Percentiles rank a stretch among this genome's conserved stretches.
These are phyloP conservation scores for Eulemur mongoz DNA, from an alignment of 2,797 vertebrate genomes.

Conservation along the genomic window DNA sequence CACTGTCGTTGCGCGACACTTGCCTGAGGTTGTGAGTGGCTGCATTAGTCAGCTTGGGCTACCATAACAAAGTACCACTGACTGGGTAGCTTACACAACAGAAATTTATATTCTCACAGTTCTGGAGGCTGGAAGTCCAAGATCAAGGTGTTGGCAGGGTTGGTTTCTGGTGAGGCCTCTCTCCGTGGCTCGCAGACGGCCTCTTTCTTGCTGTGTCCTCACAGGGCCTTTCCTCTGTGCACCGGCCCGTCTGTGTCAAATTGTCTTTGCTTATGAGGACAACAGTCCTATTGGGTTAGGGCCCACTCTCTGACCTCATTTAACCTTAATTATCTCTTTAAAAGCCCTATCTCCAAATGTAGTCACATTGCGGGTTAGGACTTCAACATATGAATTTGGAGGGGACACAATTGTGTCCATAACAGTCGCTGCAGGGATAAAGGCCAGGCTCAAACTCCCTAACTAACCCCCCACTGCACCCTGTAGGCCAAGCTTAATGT, in stretches of 20 bases:
- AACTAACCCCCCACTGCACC: rapidly evolving
- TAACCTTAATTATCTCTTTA: not conserved
- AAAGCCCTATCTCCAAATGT: not conserved
- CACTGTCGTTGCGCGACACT: rapidly evolving
- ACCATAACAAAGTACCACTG: rapidly evolving
- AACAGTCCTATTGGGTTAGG: not conserved
- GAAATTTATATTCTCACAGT: not conserved
- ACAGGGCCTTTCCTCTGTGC: not conserved
- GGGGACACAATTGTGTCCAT: not conserved
- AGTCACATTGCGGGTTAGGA: not conserved
- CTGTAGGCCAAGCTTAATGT: too few relatives aligned
- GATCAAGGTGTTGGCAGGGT: not conserved
- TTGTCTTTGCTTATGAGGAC: not conserved
- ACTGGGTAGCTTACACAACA: not conserved
- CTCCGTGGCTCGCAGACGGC: not conserved
- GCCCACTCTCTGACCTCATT: not conserved
- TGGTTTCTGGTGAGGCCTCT: not conserved
- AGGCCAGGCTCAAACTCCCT: not conserved
- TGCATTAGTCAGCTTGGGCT: rapidly evolving
- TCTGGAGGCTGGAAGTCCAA: not conserved
- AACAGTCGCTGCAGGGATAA: not conserved
- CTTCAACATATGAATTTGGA: not conserved
- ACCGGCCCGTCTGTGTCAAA: not conserved
- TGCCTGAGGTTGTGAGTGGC: not conserved
- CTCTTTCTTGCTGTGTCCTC: not conserved